Evolutionary conservation across 2,888 invertebrate genomes (phyloP), one percentile per base, ranked within the genome.

Genomic region (Aspidiotus destructor): DNA sequence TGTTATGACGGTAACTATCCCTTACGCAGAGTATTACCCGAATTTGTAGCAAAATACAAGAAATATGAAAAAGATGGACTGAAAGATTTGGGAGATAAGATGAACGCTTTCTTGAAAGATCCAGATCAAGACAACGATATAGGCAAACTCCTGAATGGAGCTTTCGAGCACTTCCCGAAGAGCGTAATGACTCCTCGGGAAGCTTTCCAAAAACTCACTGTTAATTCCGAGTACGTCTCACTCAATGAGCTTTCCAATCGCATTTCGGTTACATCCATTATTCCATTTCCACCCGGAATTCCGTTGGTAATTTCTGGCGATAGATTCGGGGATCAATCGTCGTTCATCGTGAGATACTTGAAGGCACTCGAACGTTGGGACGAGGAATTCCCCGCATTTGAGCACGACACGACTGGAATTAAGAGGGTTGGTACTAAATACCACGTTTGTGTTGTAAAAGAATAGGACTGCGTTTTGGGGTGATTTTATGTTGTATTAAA

Each of bases 331-430:
- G 52, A 52, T 52, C 11, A 11, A 11, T 52, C 13, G 3, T n/a
- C 52, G 52, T n/a, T n/a, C n/a, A 52, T 52, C 52, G 28, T 28
- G 5, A 52, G n/a, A n/a, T 52, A 52, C n/a, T n/a, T 52, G 52
- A n/a, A n/a, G 52, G 52, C 52, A n/a, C n/a, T 52, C 13, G 52
- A 52, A 52, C 13, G n/a, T n/a, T 52, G 52, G 52, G 52, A 52
- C n/a, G n/a, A 1, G n/a, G 13, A 52, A n/a, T 52, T 52, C 5
- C 52, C 52, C n/a, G 52, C 2, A n/a, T 52, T 52, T 52, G 52
- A n/a, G 2, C 11, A 52, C 3, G 52, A 52, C 11, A 52, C 52
- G 52, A 52, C 52, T 11, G 52, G 52, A n/a, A 5, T 52, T 5
- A 28, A 28, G 28, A 28, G 28, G 28, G 28, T 28, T 28, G 28